A percentile compares a stretch with the other conserved stretches of the same genome.
Evolutionary conservation across 2,797 vertebrate genomes (phyloP).

Genomic region (Crenuchus spilurus): DNA sequence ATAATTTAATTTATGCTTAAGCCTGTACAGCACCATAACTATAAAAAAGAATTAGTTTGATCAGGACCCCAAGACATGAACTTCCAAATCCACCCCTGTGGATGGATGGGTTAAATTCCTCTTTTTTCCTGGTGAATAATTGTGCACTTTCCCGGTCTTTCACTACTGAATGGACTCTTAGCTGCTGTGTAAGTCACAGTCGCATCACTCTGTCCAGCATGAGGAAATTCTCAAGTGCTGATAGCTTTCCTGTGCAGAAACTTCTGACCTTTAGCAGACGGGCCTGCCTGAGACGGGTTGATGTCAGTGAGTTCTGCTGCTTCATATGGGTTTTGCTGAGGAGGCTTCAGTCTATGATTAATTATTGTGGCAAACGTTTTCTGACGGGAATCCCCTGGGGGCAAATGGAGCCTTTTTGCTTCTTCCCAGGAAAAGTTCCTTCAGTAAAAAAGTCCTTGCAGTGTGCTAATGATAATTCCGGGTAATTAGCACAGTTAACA

Average conservation of each 20-base stretch:
- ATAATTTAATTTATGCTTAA: too few species aligned
- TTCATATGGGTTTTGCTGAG: conserved; percentile 19
- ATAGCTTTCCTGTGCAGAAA: neutral
- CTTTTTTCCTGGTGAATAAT: too few species aligned
- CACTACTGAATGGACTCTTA: neutral
- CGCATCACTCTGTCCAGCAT: too few species aligned
- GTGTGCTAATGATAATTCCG: conserved; percentile 40
- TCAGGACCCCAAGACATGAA: too few species aligned
- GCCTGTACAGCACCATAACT: too few species aligned
- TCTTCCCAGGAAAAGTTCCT: conserved; percentile 40
- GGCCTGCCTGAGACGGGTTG: conserved; percentile 11
- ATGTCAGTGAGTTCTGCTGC: conserved; percentile 7
- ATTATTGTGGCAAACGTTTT: conserved; percentile 45
- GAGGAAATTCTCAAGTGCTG: conserved; percentile 1
- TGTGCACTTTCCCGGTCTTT: too few species aligned
- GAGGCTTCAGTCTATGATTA: conserved; percentile 44
- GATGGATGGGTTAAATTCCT: too few species aligned
- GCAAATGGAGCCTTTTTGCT: conserved; percentile 39
- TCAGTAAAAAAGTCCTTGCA: conserved; percentile 26
- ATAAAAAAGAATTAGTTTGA: too few species aligned
- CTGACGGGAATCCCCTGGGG: conserved; percentile 28
- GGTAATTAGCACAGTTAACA: conserved; percentile 9
- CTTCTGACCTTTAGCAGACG: conserved; percentile 25
- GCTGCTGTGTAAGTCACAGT: neutral
- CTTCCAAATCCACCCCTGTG: too few species aligned